A percentile compares a stretch with the other conserved stretches of the same genome.
These are phyloP conservation scores for Muscicapa comitata DNA, from an alignment of 2,797 vertebrate species.

Conservation along the genomic window DNA sequence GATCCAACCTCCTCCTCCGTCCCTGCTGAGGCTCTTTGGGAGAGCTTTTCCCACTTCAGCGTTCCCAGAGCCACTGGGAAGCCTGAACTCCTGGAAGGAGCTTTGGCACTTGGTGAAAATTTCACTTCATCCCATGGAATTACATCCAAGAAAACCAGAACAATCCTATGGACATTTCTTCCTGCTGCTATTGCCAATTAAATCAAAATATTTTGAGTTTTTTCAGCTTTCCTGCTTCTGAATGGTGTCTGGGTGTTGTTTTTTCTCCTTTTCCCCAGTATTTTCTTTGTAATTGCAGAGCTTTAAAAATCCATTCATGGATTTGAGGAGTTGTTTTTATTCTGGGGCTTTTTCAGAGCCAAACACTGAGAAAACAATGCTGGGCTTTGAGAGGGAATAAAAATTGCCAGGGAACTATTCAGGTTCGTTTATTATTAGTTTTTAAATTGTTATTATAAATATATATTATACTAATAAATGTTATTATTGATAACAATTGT, in stretches of 20 bases:
- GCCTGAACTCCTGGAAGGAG: neutral
- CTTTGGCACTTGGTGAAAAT: neutral
- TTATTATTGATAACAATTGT: neutral
- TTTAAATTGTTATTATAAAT: neutral
- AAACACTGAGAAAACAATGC: neutral
- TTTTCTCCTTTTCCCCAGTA: neutral
- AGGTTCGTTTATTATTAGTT: no score
- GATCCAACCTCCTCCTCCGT: neutral
- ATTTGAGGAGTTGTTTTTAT: neutral
- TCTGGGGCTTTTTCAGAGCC: neutral
- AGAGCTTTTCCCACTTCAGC: neutral
- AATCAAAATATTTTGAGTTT: neutral
- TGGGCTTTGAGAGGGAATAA: neutral
- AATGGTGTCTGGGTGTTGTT: neutral
- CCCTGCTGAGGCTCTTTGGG: neutral
- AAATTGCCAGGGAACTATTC: neutral
- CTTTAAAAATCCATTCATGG: neutral
- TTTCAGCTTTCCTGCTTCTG: neutral
- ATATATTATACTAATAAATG: rapidly evolving
- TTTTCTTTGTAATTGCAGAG: neutral
- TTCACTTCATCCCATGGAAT: neutral
- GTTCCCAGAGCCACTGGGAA: neutral
- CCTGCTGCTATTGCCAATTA: neutral
- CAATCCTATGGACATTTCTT: neutral
- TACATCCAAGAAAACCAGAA: neutral